phyloP scores from a whole-genome alignment of 2,888 invertebrate genomes.

The Crossocerus cetratus region DNA sequence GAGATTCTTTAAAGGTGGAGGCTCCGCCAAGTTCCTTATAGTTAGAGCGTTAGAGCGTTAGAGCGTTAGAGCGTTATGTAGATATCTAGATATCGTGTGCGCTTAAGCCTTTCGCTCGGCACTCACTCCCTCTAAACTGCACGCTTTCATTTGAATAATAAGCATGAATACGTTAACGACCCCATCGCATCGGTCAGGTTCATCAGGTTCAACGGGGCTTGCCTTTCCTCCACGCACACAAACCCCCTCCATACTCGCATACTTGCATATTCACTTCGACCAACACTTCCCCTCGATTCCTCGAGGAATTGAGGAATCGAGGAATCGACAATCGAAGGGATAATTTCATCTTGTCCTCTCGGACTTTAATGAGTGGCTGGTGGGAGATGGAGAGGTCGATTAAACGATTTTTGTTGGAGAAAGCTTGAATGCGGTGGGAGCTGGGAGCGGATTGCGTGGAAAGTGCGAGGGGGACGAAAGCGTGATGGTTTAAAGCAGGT shows the following conservation, averaged over 20 bases:
- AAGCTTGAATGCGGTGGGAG: not conserved
- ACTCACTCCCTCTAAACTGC: slow-evolving; percentile 51
- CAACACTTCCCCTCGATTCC: too few relatives aligned
- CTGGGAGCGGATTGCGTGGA: too few relatives aligned
- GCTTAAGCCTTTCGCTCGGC: slow-evolving; percentile 47
- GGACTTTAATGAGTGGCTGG: slow-evolving; percentile 26
- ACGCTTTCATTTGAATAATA: slow-evolving; percentile 67
- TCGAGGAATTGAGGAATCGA: too few relatives aligned
- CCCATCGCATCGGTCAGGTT: slow-evolving; percentile 59
- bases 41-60: too few relatives aligned
- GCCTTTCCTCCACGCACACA: too few relatives aligned
- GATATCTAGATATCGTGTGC: slow-evolving; percentile 41
- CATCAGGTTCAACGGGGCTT: slow-evolving; percentile 47
- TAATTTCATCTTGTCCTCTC: slow-evolving; percentile 21
- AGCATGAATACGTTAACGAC: slow-evolving; percentile 63
- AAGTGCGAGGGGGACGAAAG: not conserved
- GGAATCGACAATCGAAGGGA: too few relatives aligned
- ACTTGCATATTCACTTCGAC: too few relatives aligned
- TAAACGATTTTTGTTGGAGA: not conserved
- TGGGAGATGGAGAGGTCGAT: slow-evolving; percentile 14
- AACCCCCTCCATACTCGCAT: too few relatives aligned
- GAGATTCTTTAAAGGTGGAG: not conserved
- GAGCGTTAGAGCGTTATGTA: too few relatives aligned
- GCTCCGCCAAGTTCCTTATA: not conserved
- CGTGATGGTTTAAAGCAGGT: not conserved